A percentile compares a stretch with the other conserved stretches of the same genome.
Conservation (phyloP, 2,888 invertebrate genomes). For the Drosophila helvetica region DNA sequence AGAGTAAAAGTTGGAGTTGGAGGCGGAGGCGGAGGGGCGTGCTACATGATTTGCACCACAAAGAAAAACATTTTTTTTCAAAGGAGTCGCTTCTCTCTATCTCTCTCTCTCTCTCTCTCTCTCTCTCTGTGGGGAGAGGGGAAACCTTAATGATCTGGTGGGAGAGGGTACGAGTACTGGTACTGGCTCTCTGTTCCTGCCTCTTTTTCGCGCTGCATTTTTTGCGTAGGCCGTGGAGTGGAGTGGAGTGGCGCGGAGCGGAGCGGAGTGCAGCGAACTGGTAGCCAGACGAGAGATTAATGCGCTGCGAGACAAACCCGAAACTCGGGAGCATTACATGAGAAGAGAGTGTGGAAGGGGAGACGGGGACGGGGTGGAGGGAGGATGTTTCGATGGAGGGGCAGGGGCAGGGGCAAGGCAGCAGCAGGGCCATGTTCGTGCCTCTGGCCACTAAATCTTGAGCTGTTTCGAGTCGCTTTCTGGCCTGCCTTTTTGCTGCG, state of each 20-base stretch:
- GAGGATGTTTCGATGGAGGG: no score
- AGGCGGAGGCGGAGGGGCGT: conserved; percentile 59
- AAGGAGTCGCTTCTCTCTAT: conserved; percentile 60
- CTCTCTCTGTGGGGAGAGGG: conserved; percentile 5
- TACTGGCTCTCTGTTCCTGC: conserved; percentile 39
- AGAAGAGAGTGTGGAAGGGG: conserved; percentile 4
- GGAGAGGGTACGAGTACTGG: not conserved
- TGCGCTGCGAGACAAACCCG: conserved; percentile 41
- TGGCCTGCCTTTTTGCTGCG: not conserved
- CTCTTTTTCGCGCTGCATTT: conserved; percentile 79
- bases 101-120: not conserved
- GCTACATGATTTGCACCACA: conserved; percentile 74
- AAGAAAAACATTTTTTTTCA: conserved; percentile 67
- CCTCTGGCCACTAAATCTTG: conserved; percentile 67
- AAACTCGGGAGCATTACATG: conserved; percentile 1
- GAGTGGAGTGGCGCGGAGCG: conserved; percentile 60
- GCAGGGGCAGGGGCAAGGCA: not conserved
- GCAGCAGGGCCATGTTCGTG: conserved; percentile 48
- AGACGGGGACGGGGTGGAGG: not conserved
- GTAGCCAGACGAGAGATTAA: conserved; percentile 72
- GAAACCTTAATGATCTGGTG: no score
- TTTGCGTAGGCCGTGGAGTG: conserved; percentile 64
- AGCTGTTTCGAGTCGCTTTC: conserved; percentile 16
- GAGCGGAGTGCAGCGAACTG: conserved; percentile 72
- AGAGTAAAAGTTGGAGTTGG: not conserved